Evolutionary conservation across 2,888 invertebrate species (phyloP), one percentile per base, ranked within the genome.

Genomic region (Aspidiotus rigidus): DNA sequence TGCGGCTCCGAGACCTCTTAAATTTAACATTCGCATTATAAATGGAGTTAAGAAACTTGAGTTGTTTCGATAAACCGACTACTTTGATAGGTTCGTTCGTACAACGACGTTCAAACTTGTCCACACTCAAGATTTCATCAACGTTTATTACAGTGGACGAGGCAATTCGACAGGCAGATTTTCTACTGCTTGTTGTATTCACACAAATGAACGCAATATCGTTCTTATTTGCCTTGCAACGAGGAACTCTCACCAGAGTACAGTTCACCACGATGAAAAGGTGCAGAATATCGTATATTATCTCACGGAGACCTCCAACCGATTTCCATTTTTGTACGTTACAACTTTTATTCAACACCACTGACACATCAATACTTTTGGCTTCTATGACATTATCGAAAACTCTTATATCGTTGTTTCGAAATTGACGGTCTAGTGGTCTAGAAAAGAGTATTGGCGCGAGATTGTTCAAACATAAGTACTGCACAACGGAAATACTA

Each of bases 181-280:
- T 72, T 7, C 62, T 69, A 40, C 63, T 64, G 41, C 71, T 69
- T 13, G 71, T 71, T 7, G 66, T 71, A 57, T 71, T 71, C 10
- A 72, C 40, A 11, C 64, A 42, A 49, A 72, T 64, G 44, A 49
- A 70, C 13, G 60, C 55, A n/a, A 72, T 64, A 40, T 56, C 57
- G 16, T 17, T 63, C 9, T 16, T 17, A 49, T 53, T 42, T 11
- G 60, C 39, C 39, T 49, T 49, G 16, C 10, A 17, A 49, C 49
- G 39, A 9, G 57, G 28, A 44, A 67, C 67, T 2, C 15, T 13
- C 13, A 67, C 28, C 1, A 67, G 13, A 53, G 49, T 42, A 49
- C 53, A 59, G 15, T 67, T 49, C 2, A 57, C 15, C n/a, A 67
- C 60, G 13, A 59, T 44, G 15, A 39, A 67, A 28, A 60, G 49